These are phyloP conservation scores for Tribolium freemani DNA, from an alignment of 2,888 invertebrate species.

Conservation along the genomic window DNA sequence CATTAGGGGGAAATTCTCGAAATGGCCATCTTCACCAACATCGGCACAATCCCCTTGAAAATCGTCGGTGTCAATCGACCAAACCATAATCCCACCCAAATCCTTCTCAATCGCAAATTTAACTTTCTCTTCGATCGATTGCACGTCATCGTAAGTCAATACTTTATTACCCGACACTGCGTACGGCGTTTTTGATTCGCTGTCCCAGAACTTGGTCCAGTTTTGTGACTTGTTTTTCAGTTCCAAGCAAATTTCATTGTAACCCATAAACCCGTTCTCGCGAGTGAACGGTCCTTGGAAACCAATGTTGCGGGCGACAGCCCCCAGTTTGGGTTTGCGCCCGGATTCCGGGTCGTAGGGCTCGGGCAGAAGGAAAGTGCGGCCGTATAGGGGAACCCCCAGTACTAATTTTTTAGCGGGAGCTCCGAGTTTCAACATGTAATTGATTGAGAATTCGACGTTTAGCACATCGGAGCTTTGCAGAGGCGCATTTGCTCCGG, in stretches of 20 bases:
- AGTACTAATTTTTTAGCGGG: constrained; percentile 83
- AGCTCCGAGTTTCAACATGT: constrained; percentile 81
- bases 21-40: constrained; percentile 70
- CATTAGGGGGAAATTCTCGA: constrained; percentile 78
- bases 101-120: constrained; percentile 74
- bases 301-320: constrained; percentile 72
- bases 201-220: constrained; percentile 82
- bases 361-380: constrained; percentile 78
- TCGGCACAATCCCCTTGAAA: constrained; percentile 78
- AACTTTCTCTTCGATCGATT: constrained; percentile 83
- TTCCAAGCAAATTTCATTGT: constrained; percentile 85
- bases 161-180: constrained; percentile 76
- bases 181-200: constrained; percentile 75
- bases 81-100: constrained; percentile 87
- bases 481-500: constrained; percentile 86
- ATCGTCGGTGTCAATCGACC: constrained; percentile 93
- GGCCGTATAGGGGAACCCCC: constrained; percentile 87
- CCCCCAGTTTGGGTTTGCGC: constrained; percentile 69
- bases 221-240: constrained; percentile 72
- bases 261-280: constrained; percentile 89
- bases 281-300: constrained; percentile 84
- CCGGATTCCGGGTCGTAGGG: constrained; percentile 59
- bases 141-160: constrained; percentile 82
- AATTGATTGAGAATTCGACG: constrained; percentile 82
- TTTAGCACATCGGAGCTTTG: constrained; percentile 74